Evolutionary conservation across 2,888 invertebrate genomes (phyloP).

Genomic region (Aphodius granarius): DNA sequence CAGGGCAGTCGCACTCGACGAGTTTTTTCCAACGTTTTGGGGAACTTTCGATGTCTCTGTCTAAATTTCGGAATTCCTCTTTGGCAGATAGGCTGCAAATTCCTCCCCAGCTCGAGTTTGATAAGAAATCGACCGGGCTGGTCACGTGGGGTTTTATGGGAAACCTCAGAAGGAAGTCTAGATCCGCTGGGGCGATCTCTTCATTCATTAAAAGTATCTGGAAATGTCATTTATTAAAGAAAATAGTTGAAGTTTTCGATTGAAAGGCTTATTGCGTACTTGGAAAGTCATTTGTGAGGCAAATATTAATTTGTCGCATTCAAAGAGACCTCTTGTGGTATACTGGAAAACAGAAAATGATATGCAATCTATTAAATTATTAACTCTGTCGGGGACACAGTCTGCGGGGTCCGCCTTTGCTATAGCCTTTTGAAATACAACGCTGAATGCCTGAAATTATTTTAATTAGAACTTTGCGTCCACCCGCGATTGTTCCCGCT

Average conservation of each 20-base stretch:
- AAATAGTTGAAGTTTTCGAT: background rate
- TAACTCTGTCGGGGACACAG: constrained; percentile 76
- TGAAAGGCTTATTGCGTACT: constrained; percentile 54
- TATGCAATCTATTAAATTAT: constrained; percentile 91
- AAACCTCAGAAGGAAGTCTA: constrained; percentile 91
- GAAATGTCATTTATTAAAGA: constrained; percentile 15
- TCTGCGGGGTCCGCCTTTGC: constrained; percentile 82
- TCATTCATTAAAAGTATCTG: constrained; percentile 85
- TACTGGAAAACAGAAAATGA: constrained; percentile 94
- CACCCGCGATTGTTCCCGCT: background rate
- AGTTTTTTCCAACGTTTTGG: constrained; percentile 98
- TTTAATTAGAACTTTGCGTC: constrained; percentile 17
- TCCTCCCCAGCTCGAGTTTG: constrained; percentile 92
- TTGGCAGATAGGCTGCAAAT: constrained; percentile 87
- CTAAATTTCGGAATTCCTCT: constrained; percentile 92
- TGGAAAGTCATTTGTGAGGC: constrained; percentile 96
- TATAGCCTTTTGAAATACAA: constrained; percentile 97
- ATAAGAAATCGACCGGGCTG: constrained; percentile 92
- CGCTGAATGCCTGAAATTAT: constrained; percentile 83
- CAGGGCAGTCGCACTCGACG: constrained; percentile 92
- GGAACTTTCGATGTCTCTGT: constrained; percentile 93
- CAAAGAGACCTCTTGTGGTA: constrained; percentile 91
- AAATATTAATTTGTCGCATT: constrained; percentile 95
- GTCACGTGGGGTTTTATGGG: constrained; percentile 91
- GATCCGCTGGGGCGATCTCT: constrained; percentile 80